Percentiles rank a stretch among this genome's conserved stretches.
Conservation (phyloP, 2,888 invertebrate species). For the Parnassius smintheus region DNA sequence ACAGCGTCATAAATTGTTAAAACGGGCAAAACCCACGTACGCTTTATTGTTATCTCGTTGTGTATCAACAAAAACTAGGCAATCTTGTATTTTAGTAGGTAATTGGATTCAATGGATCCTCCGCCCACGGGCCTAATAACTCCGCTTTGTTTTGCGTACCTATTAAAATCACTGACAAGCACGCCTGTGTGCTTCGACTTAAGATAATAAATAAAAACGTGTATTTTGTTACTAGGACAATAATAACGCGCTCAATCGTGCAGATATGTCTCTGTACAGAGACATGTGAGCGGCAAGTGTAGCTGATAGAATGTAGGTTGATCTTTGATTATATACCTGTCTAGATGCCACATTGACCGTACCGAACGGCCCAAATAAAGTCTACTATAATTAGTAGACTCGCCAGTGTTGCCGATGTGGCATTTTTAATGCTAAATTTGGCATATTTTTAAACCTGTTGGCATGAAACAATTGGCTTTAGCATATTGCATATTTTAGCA, state of each 20-base stretch:
- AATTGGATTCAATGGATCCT: conserved; percentile 72
- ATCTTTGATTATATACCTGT: no score
- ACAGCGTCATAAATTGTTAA: conserved; percentile 47
- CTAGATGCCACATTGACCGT: no score
- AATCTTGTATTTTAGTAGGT: conserved; percentile 56
- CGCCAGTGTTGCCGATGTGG: no score
- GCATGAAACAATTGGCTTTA: no score
- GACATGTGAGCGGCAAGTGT: neutral
- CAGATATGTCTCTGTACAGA: neutral
- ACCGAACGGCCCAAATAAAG: no score
- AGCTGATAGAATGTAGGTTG: neutral
- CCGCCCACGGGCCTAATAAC: conserved; percentile 64
- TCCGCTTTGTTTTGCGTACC: conserved; percentile 60
- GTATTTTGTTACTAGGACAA: conserved; percentile 8
- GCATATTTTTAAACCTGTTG: no score
- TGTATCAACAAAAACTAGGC: conserved; percentile 61
- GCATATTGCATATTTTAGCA: no score
- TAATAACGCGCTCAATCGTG: conserved; percentile 14
- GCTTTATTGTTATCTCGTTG: conserved; percentile 55
- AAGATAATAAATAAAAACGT: conserved; percentile 25
- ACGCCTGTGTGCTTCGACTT: conserved; percentile 17
- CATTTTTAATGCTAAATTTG: no score
- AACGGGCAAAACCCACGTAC: conserved; percentile 60
- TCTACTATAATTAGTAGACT: no score
- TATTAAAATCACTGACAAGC: conserved; percentile 32